Evolutionary conservation across 2,888 invertebrate species (phyloP), one percentile per base, ranked within the genome.

Genomic region (Agonopterix heracliana): DNA sequence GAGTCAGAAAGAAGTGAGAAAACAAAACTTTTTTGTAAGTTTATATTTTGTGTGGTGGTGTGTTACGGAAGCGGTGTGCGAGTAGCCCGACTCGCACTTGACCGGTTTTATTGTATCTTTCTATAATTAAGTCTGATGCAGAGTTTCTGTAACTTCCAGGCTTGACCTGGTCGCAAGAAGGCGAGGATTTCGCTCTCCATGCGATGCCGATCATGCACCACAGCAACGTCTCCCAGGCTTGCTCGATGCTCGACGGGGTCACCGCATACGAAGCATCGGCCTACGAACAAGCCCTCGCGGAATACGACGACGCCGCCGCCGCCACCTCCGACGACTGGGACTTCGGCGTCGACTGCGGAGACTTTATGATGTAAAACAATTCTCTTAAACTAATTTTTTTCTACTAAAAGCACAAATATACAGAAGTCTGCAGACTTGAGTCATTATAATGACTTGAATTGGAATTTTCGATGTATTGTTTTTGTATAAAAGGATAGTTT

Each of bases 271-370:
- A 92, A 49, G 91, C 91, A 0, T 76, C 86, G 0, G 82, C 82
- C 1, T 87, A 90, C 59, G 92, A 91, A 50, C 91, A 92, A 54
- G 91, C 92, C 1, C 79, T 91, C 5, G 91, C 91, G 0, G 91
- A 91, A 48, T 83, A 91, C 51, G 90, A 90, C 49, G 91, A 91
- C 57, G 76, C 82, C 5, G 26, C 26, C 0, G 83, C 74, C 12
- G 75, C 78, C 44, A 78, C 89, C 0, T 89, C 90, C 1, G 92
- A 92, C 61, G 93, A 93, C 61, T 93, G 92, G 83, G 93, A 93
- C 71, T 90, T 91, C 53, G 92, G 93, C 42, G 91, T 93, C 54
- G 93, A 93, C 70, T 93, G 93, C 68, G 93, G 93, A 0, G 93
- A 92, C 64, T 92, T 92, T 68, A 92, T 92, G 89, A 92, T 92